Evolutionary conservation across 2,797 vertebrate genomes (phyloP).

Genomic region (Garrulus glandarius): DNA sequence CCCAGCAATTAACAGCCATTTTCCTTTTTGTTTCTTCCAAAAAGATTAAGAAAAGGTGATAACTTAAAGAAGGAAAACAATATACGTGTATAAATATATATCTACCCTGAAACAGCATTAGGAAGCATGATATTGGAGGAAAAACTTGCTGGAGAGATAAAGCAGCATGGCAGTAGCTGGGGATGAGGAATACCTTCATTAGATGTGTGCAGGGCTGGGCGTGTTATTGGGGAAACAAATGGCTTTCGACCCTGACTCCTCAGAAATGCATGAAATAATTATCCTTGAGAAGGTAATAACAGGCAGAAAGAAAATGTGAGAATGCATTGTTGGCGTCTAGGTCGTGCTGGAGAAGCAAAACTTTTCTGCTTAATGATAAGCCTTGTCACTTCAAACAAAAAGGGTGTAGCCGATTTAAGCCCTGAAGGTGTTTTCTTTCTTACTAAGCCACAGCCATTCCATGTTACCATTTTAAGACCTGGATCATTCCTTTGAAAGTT

Average conservation of each 20-base stretch:
- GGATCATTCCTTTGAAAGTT: background rate
- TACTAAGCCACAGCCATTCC: background rate
- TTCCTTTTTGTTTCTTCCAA: background rate
- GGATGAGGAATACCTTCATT: background rate
- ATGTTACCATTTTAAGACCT: background rate
- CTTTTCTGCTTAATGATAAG: constrained; percentile 14
- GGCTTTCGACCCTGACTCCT: background rate
- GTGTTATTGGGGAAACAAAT: background rate
- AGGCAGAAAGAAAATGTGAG: background rate
- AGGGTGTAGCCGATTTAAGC: background rate
- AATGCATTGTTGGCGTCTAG: background rate
- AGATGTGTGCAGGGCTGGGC: background rate
- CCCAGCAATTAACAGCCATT: background rate
- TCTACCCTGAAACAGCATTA: background rate
- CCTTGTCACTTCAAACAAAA: constrained; percentile 26
- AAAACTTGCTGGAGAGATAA: background rate
- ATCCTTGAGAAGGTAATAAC: background rate
- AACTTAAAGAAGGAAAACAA: background rate
- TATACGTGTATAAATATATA: no score
- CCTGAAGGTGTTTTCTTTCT: background rate
- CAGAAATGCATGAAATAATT: constrained; percentile 8
- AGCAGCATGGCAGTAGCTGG: background rate
- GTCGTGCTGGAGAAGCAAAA: background rate
- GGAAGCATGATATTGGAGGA: background rate
- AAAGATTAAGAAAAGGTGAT: background rate